Conservation (phyloP, 2,113 vertebrate species). For the Neomonachus schauinslandi region DNA sequence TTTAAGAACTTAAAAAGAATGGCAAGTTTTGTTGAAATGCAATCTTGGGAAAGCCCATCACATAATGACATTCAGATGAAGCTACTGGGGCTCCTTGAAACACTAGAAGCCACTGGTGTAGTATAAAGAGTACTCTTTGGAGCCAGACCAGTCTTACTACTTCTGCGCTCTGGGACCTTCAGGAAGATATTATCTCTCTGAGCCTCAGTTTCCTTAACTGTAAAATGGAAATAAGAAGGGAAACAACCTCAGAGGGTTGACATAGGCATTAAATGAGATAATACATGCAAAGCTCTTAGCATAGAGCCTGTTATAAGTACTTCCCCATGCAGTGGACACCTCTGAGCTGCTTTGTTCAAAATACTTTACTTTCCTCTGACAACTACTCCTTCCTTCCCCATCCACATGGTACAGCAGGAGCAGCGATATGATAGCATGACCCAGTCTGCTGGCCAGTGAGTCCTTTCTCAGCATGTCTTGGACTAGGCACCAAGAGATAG, state of each 20-base stretch:
- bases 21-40: neutral
- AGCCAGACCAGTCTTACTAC: neutral
- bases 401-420: neutral
- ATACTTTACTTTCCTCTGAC: neutral
- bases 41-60: neutral
- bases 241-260: neutral
- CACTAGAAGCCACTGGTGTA: neutral
- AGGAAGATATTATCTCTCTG: neutral
- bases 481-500: neutral
- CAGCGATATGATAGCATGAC: neutral
- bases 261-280: neutral
- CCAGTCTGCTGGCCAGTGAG: neutral
- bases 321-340: neutral
- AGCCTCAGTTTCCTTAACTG: neutral
- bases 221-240: neutral
- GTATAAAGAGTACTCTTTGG: neutral
- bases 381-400: neutral
- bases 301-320: neutral
- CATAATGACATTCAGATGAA: neutral
- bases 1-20: neutral
- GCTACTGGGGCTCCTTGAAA: neutral
- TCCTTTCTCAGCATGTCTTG: neutral
- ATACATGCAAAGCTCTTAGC: neutral
- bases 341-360: neutral
- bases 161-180: neutral